Conservation (phyloP, 2,888 invertebrate species). For the Hyles lineata region DNA sequence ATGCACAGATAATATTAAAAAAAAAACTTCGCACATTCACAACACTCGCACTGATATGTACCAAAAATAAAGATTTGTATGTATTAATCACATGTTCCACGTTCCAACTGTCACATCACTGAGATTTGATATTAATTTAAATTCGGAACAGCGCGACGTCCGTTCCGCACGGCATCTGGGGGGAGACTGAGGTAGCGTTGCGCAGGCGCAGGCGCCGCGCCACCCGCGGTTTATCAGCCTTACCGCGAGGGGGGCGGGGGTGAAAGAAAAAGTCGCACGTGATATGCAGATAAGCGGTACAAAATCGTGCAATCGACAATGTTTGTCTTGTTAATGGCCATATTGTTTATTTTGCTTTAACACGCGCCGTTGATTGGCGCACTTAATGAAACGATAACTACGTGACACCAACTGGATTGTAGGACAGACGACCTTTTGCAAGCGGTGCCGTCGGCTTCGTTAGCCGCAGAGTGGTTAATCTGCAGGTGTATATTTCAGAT, state of each 20-base stretch:
- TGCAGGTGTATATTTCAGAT: conserved; percentile 24
- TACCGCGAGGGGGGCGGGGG: conserved; percentile 67
- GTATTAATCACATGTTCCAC: conserved; percentile 29
- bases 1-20: conserved; percentile 54
- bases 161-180: conserved; percentile 56
- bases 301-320: conserved; percentile 55
- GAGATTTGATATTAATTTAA: conserved; percentile 41
- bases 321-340: conserved; percentile 40
- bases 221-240: conserved; percentile 76
- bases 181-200: conserved; percentile 74
- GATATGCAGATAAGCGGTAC: conserved; percentile 67
- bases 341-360: conserved; percentile 36
- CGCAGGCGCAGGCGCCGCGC: conserved; percentile 70
- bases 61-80: conserved; percentile 10
- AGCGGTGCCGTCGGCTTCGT: conserved; percentile 1
- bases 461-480: conserved; percentile 21
- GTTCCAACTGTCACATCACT: conserved; percentile 58
- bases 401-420: neutral
- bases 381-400: conserved; percentile 18
- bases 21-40: conserved; percentile 36
- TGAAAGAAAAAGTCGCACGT: conserved; percentile 78
- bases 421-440: conserved; percentile 20
- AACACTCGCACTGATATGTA: conserved; percentile 44
- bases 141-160: conserved; percentile 52
- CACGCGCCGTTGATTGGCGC: conserved; percentile 16